Evolutionary conservation across 2,888 invertebrate genomes (phyloP).

Genomic region (Thera obeliscata): DNA sequence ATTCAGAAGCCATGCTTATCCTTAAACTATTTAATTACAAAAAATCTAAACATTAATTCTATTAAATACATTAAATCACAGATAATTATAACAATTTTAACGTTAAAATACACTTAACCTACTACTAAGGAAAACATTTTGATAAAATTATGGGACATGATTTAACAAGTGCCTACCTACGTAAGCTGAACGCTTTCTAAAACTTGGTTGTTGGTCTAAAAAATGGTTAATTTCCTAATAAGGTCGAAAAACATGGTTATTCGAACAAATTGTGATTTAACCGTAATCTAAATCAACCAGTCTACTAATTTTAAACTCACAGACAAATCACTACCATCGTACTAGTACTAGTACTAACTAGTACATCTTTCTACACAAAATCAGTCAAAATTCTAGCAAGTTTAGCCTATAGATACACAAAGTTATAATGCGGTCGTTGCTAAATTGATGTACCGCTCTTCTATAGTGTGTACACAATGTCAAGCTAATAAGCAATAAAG

Average conservation of each 20-base stretch:
- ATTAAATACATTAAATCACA: constrained; percentile 41
- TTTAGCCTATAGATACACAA: neutral
- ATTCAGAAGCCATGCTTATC: constrained; percentile 10
- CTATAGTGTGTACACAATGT: neutral
- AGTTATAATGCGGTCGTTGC: neutral
- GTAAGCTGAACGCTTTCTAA: neutral
- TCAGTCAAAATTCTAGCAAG: constrained; percentile 61
- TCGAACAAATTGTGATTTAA: no score
- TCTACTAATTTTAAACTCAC: neutral
- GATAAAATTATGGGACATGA: constrained; percentile 29
- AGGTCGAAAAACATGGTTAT: no score
- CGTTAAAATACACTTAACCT: constrained; percentile 22
- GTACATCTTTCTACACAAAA: constrained; percentile 49
- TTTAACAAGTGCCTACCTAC: constrained; percentile 13
- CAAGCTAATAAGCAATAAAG: neutral
- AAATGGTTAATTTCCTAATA: neutral
- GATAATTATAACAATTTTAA: constrained; percentile 34
- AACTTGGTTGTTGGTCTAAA: neutral
- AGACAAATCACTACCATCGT: constrained; percentile 3
- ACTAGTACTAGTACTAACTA: neutral
- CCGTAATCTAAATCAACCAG: neutral
- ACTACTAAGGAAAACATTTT: constrained; percentile 17
- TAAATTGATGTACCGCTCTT: neutral
- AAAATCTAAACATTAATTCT: constrained; percentile 14
- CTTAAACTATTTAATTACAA: constrained; percentile 16